A percentile compares a stretch with the other conserved stretches of the same genome.
phyloP scores from a whole-genome alignment of 2,888 invertebrate genomes.

The Camptogramma bilineatum region DNA sequence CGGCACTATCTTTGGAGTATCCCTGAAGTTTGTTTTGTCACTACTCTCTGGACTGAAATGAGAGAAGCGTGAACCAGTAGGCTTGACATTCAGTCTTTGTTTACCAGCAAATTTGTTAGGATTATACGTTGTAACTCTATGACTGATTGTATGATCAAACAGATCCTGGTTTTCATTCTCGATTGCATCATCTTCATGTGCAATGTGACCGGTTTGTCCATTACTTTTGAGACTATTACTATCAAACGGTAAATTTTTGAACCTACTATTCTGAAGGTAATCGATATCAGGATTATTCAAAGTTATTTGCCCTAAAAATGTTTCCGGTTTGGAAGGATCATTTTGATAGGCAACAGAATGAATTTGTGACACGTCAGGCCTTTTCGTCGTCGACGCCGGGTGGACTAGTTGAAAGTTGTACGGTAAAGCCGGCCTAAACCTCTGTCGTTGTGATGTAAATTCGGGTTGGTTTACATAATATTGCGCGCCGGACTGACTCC shows the following conservation, averaged over 20 bases:
- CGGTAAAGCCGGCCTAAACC: slow-evolving; percentile 74
- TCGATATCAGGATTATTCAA: slow-evolving; percentile 86
- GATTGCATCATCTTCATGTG: slow-evolving; percentile 72
- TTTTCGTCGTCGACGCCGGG: slow-evolving; percentile 81
- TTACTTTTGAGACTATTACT: slow-evolving; percentile 78
- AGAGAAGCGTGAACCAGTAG: slow-evolving; percentile 62
- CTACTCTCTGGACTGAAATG: slow-evolving; percentile 57
- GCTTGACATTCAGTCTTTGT: slow-evolving; percentile 72
- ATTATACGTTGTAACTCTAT: slow-evolving; percentile 80
- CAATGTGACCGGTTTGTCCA: slow-evolving; percentile 73
- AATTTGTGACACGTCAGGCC: slow-evolving; percentile 85
- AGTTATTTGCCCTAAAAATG: slow-evolving; percentile 87
- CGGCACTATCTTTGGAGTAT: slow-evolving; percentile 54
- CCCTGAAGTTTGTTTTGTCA: slow-evolving; percentile 54
- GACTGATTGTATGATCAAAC: slow-evolving; percentile 62
- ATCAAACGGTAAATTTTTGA: slow-evolving; percentile 79
- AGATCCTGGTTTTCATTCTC: slow-evolving; percentile 77
- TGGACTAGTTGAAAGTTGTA: slow-evolving; percentile 78
- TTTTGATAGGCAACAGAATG: slow-evolving; percentile 85
- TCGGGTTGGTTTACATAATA: slow-evolving; percentile 81
- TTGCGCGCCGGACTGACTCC: slow-evolving; percentile 77
- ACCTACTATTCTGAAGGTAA: slow-evolving; percentile 75
- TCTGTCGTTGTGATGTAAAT: slow-evolving; percentile 70
- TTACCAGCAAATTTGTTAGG: slow-evolving; percentile 71
- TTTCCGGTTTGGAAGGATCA: slow-evolving; percentile 86